Evolutionary conservation across 2,888 invertebrate species (phyloP), one percentile per base, ranked within the genome.

Genomic region (Adelphocoris suturalis): DNA sequence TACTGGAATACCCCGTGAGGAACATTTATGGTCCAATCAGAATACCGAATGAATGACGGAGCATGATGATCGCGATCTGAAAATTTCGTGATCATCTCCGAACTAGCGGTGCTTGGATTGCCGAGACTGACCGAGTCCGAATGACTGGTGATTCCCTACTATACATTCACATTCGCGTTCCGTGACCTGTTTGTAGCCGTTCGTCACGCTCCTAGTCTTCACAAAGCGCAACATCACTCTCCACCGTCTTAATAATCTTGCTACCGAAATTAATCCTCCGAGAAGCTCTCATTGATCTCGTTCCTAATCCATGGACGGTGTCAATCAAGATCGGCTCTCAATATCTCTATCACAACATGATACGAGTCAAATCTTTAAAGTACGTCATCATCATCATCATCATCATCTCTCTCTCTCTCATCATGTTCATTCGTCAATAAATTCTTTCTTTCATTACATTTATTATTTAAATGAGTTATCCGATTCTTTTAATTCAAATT

Each of bases 61-160:
- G 78, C 78, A 78, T 78, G 78, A 78, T 76, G 78, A 47, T 78
- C 27, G 78, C 46, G 47, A 47, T 78, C 78, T 47, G 78, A 78
- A 19, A 78, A 37, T 27, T 3, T 75, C 75, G 28, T 75, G 75
- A 75, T 75, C 75, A 37, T 47, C 47, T n/a, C 14, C 13, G 11
- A 37, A 14, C 28, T 78, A 78, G 37, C 78, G 78, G 78, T 2
- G 16, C 78, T 46, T 14, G 78, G 19, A 78, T 78, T 78, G 78
- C 78, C 78, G 46, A 76, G 76, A 23, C 13, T n/a, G n/a, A n/a
- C 57, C n/a, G n/a, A n/a, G n/a, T 68, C 68, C 68, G 23, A 23
- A 68, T 68, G 68, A 68, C 68, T 68, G 68, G 68, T 27, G 68
- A 68, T 68, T 68, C 19, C 61, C 61, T n/a, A n/a, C n/a, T 57